Evolutionary conservation across 2,113 vertebrate species (phyloP).

Genomic region (Ciconia stormi): DNA sequence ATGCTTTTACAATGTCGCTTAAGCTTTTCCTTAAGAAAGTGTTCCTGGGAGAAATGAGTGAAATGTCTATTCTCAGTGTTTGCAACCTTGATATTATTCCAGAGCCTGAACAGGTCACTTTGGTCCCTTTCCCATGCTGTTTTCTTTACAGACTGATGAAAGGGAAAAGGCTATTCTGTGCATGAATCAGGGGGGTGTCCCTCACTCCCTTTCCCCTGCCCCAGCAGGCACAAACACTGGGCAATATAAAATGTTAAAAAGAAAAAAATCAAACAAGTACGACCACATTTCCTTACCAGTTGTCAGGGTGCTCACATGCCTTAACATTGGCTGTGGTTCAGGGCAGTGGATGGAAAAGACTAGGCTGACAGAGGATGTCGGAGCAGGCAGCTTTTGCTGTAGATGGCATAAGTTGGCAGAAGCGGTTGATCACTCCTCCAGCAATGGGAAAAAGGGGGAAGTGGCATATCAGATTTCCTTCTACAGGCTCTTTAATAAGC

Average conservation of each 20-base stretch:
- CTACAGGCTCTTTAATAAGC: not conserved
- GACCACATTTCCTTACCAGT: not conserved
- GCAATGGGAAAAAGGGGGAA: not conserved
- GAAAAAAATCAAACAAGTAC: not conserved
- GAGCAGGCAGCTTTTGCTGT: not conserved
- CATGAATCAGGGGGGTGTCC: accelerated
- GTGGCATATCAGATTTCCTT: not conserved
- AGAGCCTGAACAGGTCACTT: not conserved
- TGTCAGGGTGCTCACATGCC: accelerated
- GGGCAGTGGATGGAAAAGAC: not conserved
- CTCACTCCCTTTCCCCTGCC: not conserved
- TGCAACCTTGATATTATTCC: not conserved
- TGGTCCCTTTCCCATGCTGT: not conserved
- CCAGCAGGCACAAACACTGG: not conserved
- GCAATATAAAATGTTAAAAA: not conserved
- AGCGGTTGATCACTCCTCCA: not conserved
- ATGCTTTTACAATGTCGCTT: not conserved
- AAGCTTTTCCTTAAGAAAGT: not conserved
- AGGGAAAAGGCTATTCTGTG: not conserved
- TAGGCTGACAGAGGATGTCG: not conserved
- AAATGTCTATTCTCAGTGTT: not conserved
- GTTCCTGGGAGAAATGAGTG: not conserved
- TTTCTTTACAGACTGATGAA: not conserved
- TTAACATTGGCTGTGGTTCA: not conserved
- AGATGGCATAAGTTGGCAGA: not conserved